These are phyloP conservation scores for Anthonomus grandis DNA, from an alignment of 1,140 invertebrate species.

Conservation along the genomic window DNA sequence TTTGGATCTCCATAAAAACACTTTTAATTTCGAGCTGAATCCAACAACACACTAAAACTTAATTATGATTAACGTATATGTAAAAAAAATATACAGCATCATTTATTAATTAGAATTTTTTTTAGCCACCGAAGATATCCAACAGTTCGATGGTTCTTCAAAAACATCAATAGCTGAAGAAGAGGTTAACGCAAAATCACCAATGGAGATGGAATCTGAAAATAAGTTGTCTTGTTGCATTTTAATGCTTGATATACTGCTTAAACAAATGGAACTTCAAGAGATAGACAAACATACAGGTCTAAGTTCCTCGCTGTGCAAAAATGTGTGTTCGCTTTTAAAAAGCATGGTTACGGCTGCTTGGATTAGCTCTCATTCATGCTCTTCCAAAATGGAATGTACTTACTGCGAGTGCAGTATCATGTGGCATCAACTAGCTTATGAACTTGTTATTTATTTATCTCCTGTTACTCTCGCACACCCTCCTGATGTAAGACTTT, in stretches of 20 bases:
- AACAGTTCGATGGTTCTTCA: conserved; percentile 53
- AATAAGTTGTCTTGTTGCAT: conserved; percentile 89
- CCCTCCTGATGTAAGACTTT: conserved; percentile 68
- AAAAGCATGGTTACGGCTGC: conserved; percentile 76
- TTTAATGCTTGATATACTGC: conserved; percentile 91
- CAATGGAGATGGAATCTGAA: conserved; percentile 63
- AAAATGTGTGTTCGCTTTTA: conserved; percentile 73
- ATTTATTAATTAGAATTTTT: not conserved
- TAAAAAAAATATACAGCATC: not conserved
- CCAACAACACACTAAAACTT: no score
- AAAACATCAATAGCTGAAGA: conserved; percentile 73
- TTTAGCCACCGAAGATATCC: conserved; percentile 16
- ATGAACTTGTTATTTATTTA: conserved; percentile 75
- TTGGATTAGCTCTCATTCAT: conserved; percentile 72
- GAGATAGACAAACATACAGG: conserved; percentile 81
- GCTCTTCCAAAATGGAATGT: conserved; percentile 69
- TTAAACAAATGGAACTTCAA: conserved; percentile 97
- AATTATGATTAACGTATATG: no score
- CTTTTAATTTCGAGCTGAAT: no score
- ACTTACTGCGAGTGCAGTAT: conserved; percentile 87
- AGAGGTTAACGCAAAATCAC: conserved; percentile 57
- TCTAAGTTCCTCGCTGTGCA: conserved; percentile 71
- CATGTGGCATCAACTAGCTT: conserved; percentile 89
- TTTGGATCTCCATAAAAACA: no score
- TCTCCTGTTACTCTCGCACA: conserved; percentile 70